Conservation (phyloP, 2,888 invertebrate species). For the Morinoia aosen region DNA sequence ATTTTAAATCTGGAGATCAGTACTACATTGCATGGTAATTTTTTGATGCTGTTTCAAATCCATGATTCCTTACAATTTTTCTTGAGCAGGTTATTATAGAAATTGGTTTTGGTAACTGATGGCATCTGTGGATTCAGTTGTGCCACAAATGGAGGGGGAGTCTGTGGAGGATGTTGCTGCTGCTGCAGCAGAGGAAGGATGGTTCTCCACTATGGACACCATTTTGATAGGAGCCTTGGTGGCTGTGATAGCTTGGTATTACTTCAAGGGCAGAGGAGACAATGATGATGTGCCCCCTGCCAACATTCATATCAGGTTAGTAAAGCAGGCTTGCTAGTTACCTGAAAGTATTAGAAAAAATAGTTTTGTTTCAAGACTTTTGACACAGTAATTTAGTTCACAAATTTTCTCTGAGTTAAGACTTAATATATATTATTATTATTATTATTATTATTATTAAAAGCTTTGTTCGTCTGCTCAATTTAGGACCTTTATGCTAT, state of each 20-base stretch:
- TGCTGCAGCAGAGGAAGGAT: slow-evolving; percentile 17
- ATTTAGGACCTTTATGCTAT: too few species aligned
- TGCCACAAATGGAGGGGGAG: background rate
- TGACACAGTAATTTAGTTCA: too few species aligned
- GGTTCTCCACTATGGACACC: slow-evolving; percentile 38
- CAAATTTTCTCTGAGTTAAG: too few species aligned
- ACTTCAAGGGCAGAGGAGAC: slow-evolving; percentile 37
- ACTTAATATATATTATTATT: too few species aligned
- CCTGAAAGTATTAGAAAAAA: too few species aligned
- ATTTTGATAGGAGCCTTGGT: slow-evolving; percentile 47
- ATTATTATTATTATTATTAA: too few species aligned
- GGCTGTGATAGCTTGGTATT: slow-evolving; percentile 47
- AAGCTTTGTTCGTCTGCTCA: too few species aligned
- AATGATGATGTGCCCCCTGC: slow-evolving; percentile 43
- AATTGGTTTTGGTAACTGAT: background rate
- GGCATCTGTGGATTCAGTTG: background rate
- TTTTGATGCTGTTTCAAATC: background rate
- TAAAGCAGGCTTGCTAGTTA: background rate
- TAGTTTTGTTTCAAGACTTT: too few species aligned
- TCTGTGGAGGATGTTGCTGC: background rate
- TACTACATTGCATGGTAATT: background rate
- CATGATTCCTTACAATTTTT: background rate
- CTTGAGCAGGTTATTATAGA: background rate
- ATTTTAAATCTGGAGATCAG: background rate
- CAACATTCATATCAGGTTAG: slow-evolving; percentile 48